Evolutionary conservation across 1,140 invertebrate genomes (phyloP), one percentile per base, ranked within the genome.

Genomic region (Eumaeus atala): DNA sequence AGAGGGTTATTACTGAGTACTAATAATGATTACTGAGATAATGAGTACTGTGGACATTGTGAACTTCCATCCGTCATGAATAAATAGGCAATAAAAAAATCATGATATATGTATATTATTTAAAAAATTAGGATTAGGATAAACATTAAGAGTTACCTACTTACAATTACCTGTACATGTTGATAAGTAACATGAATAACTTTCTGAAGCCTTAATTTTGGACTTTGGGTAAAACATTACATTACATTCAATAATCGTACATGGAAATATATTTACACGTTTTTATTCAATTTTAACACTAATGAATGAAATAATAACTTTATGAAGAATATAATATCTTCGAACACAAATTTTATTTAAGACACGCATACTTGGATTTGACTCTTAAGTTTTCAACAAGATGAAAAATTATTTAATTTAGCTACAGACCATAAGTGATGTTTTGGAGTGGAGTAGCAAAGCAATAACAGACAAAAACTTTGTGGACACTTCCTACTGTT

Each of bases 151-250:
- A 71, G 64, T 69, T 77, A 76, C 67, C 74, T 82, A 80, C 72
- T 81, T 80, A 80, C 59, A 75, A 78, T 82, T 82, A 84, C 58
- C 73, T 82, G 78, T 84, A 84, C 80, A 84, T 59, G 56, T 68
- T 72, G 67, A 84, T 82, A 84, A 81, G 81, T 81, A 80, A 78
- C 61, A 67, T 66, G 65, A 74, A 70, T 70, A 66, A 77, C 71
- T 59, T 70, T 72, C 63, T 72, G 64, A 73, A 68, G 70, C 63
- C 62, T 61, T 63, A 68, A 64, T 71, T 65, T 68, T 71, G 72
- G 76, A 76, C 69, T 68, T 77, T 69, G 59, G 62, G 68, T 70
- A 60, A 64, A 59, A 66, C 65, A 61, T 73, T 58, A 62, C 52
- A 60, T 33, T 34, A 35, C 18, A 33, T 47, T 53, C 40, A 44